phyloP scores from a whole-genome alignment of 1,140 invertebrate genomes.

The Ylistrum balloti region DNA sequence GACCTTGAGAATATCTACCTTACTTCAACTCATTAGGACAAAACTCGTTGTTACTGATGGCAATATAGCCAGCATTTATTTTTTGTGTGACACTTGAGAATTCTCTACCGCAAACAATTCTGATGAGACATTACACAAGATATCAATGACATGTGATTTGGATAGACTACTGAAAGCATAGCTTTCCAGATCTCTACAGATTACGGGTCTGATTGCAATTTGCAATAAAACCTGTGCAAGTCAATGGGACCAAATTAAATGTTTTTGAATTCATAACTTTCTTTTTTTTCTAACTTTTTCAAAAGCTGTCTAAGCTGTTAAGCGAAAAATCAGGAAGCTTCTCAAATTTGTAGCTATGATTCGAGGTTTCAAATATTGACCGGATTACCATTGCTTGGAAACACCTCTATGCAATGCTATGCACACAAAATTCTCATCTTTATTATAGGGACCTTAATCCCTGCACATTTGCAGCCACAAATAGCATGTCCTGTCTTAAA shows the following conservation, averaged over 20 bases:
- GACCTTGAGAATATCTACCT: background rate
- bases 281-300: too few species aligned
- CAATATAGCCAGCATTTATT: background rate
- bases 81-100: background rate
- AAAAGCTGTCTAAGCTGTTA: too few species aligned
- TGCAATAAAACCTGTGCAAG: background rate
- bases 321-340: slow-evolving; percentile 9
- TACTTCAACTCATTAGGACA: background rate
- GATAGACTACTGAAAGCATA: background rate
- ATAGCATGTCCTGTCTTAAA: background rate
- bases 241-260: too few species aligned
- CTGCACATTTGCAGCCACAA: background rate
- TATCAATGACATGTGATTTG: background rate
- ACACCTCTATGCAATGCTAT: background rate
- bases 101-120: background rate
- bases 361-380: background rate
- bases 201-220: background rate
- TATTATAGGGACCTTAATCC: background rate
- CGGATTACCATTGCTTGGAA: background rate
- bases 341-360: background rate
- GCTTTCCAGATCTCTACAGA: too few species aligned
- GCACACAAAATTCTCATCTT: background rate
- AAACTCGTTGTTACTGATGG: background rate
- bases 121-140: background rate
- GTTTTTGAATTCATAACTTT: too few species aligned